Evolutionary conservation across 2,888 invertebrate genomes (phyloP).

Genomic region (Mimumesa dahlbomi): DNA sequence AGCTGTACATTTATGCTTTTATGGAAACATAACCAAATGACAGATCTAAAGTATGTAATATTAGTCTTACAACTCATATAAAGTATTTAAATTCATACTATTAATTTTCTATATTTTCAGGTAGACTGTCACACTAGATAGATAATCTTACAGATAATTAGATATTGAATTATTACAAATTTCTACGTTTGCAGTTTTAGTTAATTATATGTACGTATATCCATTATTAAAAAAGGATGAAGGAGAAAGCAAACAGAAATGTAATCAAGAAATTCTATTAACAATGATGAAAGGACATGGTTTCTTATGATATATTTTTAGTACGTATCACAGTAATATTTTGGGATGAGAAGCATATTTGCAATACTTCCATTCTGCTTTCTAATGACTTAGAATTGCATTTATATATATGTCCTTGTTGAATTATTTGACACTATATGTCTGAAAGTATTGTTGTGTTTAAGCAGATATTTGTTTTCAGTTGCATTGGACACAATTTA

Average conservation of each 20-base stretch:
- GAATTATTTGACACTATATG: neutral
- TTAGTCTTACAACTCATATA: slow-evolving; percentile 1
- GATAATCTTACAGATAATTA: slow-evolving; percentile 18
- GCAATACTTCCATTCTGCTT: neutral
- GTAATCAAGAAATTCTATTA: slow-evolving; percentile 31
- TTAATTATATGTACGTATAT: slow-evolving; percentile 19
- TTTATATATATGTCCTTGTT: neutral
- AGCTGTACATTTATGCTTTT: slow-evolving; percentile 1
- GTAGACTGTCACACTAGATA: slow-evolving; percentile 6
- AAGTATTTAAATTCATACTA: slow-evolving; percentile 1
- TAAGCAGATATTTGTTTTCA: slow-evolving; percentile 29
- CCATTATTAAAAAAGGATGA: slow-evolving; percentile 11
- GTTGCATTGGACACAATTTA: slow-evolving; percentile 35
- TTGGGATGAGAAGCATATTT: neutral
- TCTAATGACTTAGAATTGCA: neutral
- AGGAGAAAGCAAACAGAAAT: slow-evolving; percentile 21
- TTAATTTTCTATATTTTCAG: slow-evolving; percentile 25
- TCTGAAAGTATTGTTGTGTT: slow-evolving; percentile 7
- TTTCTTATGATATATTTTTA: slow-evolving; percentile 45
- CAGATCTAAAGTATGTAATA: slow-evolving; percentile 46
- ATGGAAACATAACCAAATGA: slow-evolving; percentile 55
- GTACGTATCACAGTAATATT: slow-evolving; percentile 32
- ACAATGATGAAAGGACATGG: slow-evolving; percentile 42
- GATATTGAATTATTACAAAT: slow-evolving; percentile 19
- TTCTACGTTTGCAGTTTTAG: slow-evolving; percentile 13